phyloP scores from a whole-genome alignment of 2,888 invertebrate genomes.

The Conomelus anceps region DNA sequence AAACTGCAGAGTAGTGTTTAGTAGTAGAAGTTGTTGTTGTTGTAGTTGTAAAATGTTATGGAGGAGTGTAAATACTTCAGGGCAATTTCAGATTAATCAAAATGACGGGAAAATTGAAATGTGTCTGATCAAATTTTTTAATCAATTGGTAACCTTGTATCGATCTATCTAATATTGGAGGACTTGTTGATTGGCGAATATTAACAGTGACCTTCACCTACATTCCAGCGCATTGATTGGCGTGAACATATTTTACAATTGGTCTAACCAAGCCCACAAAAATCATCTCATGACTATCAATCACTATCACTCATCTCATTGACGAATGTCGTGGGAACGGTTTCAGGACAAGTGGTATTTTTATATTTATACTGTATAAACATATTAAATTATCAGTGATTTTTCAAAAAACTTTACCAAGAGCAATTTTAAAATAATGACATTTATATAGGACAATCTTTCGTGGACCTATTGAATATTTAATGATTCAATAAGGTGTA shows the following conservation, averaged over 20 bases:
- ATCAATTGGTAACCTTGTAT: background rate
- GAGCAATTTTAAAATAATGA: too few relatives aligned
- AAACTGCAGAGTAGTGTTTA: too few relatives aligned
- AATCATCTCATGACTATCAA: background rate
- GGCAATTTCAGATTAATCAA: background rate
- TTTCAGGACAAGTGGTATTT: background rate
- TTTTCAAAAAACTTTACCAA: too few relatives aligned
- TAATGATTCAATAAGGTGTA: too few relatives aligned
- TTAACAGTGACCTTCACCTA: background rate
- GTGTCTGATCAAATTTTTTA: background rate
- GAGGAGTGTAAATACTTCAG: too few relatives aligned
- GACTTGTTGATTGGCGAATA: background rate
- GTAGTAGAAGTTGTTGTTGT: too few relatives aligned
- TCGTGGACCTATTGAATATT: too few relatives aligned
- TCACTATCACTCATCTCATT: background rate
- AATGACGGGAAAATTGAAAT: background rate
- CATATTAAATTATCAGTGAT: too few relatives aligned
- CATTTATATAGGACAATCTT: too few relatives aligned
- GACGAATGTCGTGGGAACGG: background rate
- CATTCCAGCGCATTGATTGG: background rate
- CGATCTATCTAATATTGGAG: background rate
- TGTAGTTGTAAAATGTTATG: too few relatives aligned
- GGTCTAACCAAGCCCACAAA: background rate
- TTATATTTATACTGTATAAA: too few relatives aligned
- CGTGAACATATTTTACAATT: background rate